A percentile compares a stretch with the other conserved stretches of the same genome.
Conservation (phyloP, 2,113 vertebrate genomes). For the Sinocyclocheilus anophthalmus region DNA sequence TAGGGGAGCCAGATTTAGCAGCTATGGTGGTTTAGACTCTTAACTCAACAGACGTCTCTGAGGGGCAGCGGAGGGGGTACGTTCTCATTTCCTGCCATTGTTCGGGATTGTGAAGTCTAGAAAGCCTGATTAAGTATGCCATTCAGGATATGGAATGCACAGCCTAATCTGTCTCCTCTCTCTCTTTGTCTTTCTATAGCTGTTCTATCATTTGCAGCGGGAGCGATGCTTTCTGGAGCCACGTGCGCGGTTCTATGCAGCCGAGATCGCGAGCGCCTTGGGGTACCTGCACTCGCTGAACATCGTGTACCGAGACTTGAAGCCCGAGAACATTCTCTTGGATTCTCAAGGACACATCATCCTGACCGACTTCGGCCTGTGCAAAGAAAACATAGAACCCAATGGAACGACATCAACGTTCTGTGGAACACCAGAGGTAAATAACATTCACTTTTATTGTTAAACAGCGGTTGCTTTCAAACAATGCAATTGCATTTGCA, state of each 20-base stretch:
- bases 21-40: constrained; percentile 44
- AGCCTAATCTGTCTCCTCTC: constrained; percentile 51
- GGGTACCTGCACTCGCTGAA: constrained; percentile 97
- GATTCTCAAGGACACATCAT: constrained; percentile 97
- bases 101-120: constrained; percentile 61
- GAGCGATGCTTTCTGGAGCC: constrained; percentile 98
- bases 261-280: constrained; percentile 96
- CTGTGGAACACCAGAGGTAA: constrained; percentile 97
- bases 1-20: constrained; percentile 71
- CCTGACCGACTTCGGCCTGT: constrained; percentile 96
- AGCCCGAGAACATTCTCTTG: constrained; percentile 96
- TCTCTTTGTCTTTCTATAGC: constrained; percentile 74
- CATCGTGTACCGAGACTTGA: constrained; percentile 97
- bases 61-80: constrained; percentile 48
- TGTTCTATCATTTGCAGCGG: constrained; percentile 98
- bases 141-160: constrained; percentile 55
- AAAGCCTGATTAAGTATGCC: constrained; percentile 71
- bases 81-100: constrained; percentile 77
- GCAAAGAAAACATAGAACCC: constrained; percentile 98
- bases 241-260: constrained; percentile 92
- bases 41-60: constrained; percentile 29
- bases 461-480: neutral
- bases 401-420: constrained; percentile 98
- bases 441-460: neutral
- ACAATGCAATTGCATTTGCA: neutral